Evolutionary conservation across 1,140 invertebrate species (phyloP).

Genomic region (Ruditapes philippinarum): DNA sequence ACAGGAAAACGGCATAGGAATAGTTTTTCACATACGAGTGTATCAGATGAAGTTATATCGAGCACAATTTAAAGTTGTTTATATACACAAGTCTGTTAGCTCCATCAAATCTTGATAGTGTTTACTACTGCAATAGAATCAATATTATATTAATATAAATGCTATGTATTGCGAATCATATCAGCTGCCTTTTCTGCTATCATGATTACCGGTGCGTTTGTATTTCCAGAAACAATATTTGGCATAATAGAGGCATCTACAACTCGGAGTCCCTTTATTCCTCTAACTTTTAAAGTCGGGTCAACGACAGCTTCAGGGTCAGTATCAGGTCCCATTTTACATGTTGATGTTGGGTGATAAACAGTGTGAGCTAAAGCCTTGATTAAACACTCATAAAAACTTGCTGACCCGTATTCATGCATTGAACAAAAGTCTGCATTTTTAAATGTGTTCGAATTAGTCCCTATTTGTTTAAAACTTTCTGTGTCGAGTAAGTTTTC

Average conservation of each 20-base stretch:
- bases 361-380: neutral
- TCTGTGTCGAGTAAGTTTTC: conserved; percentile 29
- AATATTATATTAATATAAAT: too few relatives aligned
- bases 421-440: neutral
- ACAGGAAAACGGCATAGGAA: too few relatives aligned
- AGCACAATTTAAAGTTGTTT: too few relatives aligned
- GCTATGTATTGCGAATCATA: too few relatives aligned
- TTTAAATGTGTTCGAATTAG: neutral
- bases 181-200: neutral
- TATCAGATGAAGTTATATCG: too few relatives aligned
- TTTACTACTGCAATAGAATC: too few relatives aligned
- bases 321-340: conserved; percentile 90
- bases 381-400: neutral
- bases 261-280: neutral
- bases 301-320: conserved; percentile 11
- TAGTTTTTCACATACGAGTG: too few relatives aligned
- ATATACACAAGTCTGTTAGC: too few relatives aligned
- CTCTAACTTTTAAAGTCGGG: neutral
- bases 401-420: neutral
- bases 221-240: conserved; percentile 7
- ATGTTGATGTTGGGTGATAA: conserved; percentile 93
- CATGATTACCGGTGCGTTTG: conserved; percentile 13
- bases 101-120: too few relatives aligned
- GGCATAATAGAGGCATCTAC: conserved; percentile 42
- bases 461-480: conserved; percentile 27